Percentiles rank a stretch among this genome's conserved stretches.
Evolutionary conservation across 2,888 invertebrate species (phyloP).

Genomic region (Xestia ashworthii): DNA sequence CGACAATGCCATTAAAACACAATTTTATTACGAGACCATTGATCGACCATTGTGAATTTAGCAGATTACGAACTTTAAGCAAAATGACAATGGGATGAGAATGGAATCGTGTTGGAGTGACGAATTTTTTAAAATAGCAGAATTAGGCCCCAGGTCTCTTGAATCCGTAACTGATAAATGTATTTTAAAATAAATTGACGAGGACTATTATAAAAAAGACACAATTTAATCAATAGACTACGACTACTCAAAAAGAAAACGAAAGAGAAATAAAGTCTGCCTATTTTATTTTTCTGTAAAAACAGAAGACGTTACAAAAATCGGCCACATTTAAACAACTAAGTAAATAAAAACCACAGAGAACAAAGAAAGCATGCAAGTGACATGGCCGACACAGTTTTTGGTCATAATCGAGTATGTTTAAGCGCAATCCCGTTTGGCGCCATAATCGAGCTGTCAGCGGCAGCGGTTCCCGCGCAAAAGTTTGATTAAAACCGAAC

Average conservation of each 20-base stretch:
- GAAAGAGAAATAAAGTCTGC: too few relatives aligned
- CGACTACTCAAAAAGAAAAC: too few relatives aligned
- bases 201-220: too few relatives aligned
- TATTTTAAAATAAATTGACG: too few relatives aligned
- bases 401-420: slow-evolving; percentile 75
- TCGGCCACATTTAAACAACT: slow-evolving; percentile 14
- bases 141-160: too few relatives aligned
- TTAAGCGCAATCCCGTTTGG: slow-evolving; percentile 66
- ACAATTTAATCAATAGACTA: not conserved
- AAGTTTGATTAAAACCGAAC: slow-evolving; percentile 77
- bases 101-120: too few relatives aligned
- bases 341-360: slow-evolving; percentile 35
- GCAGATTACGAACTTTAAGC: too few relatives aligned
- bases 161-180: not conserved
- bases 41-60: too few relatives aligned
- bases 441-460: slow-evolving; percentile 78
- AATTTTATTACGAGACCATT: too few relatives aligned
- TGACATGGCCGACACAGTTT: slow-evolving; percentile 70
- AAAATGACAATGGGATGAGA: too few relatives aligned
- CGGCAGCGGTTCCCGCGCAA: slow-evolving; percentile 67
- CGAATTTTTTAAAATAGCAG: too few relatives aligned
- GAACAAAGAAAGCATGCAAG: slow-evolving; percentile 59
- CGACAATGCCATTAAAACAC: too few relatives aligned
- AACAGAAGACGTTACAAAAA: slow-evolving; percentile 19
- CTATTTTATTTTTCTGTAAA: not conserved